phyloP scores from a whole-genome alignment of 2,113 vertebrate genomes.

The Ursus arctos region DNA sequence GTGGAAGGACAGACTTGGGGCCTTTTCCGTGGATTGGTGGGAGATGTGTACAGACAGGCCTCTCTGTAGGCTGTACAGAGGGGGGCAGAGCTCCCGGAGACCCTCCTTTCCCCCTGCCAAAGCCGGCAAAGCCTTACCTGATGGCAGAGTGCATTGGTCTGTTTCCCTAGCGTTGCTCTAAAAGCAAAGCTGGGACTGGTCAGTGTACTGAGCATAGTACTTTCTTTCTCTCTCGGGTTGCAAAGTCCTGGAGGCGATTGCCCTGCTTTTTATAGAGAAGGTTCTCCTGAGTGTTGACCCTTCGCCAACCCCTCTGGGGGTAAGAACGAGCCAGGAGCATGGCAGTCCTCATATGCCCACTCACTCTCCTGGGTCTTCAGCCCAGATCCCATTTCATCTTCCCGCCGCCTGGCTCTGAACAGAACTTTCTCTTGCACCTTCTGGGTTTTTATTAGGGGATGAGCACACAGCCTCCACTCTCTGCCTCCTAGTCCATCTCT shows the following conservation, averaged over 20 bases:
- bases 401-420: background rate
- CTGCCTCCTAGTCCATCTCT: background rate
- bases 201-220: background rate
- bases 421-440: background rate
- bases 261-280: background rate
- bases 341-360: background rate
- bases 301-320: background rate
- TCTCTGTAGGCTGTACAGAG: background rate
- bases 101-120: background rate
- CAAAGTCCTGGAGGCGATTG: background rate
- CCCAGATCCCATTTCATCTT: background rate
- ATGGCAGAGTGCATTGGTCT: background rate
- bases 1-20: background rate
- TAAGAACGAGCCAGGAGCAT: too few species aligned
- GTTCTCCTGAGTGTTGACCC: background rate
- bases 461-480: background rate
- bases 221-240: background rate
- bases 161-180: background rate
- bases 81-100: background rate
- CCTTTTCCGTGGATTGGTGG: background rate
- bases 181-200: fast-evolving
- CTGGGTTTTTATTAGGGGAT: background rate
- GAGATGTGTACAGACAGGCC: background rate
- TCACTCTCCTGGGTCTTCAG: background rate
- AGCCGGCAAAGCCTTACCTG: background rate